Conservation (phyloP, 2,888 invertebrate genomes). For the Caenorhabditis macrosperma region DNA sequence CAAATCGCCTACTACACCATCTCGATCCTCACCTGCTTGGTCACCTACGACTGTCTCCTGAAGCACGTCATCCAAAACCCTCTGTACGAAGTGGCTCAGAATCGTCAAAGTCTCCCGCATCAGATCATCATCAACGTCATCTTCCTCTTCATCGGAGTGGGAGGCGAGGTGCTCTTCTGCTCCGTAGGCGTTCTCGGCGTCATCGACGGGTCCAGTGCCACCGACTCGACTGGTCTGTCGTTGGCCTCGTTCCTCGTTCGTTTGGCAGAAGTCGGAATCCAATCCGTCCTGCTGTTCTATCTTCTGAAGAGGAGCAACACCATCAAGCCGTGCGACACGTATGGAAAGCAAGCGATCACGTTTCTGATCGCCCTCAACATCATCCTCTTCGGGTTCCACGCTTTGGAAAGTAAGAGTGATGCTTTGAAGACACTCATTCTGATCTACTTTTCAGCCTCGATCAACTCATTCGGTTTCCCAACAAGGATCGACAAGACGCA, state of each 20-base stretch:
- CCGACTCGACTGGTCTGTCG: constrained; percentile 1
- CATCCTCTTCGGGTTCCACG: constrained; percentile 31
- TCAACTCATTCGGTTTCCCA: constrained; percentile 12
- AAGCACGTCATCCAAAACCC: not conserved
- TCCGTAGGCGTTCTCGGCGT: constrained; percentile 20
- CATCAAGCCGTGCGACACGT: constrained; percentile 1
- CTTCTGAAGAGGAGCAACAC: constrained; percentile 5
- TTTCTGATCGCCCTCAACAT: constrained; percentile 32
- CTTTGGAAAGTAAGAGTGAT: constrained; percentile 32
- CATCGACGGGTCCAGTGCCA: not conserved
- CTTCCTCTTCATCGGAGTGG: constrained; percentile 21
- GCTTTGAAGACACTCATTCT: not conserved
- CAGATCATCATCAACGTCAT: constrained; percentile 29
- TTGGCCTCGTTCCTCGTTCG: constrained; percentile 4
- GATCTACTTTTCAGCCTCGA: constrained; percentile 1
- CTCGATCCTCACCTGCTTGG: constrained; percentile 1
- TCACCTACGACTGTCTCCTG: constrained; percentile 10
- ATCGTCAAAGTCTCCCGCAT: constrained; percentile 7
- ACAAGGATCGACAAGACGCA: not conserved
- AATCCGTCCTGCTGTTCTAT: constrained; percentile 24
- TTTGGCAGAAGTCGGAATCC: constrained; percentile 22
- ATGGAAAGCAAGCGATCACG: constrained; percentile 33
- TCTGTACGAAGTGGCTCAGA: not conserved
- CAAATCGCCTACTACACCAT: constrained; percentile 5
- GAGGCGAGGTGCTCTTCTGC: constrained; percentile 31